Conservation (phyloP, 2,888 invertebrate genomes). For the Masnerella sp. region DNA sequence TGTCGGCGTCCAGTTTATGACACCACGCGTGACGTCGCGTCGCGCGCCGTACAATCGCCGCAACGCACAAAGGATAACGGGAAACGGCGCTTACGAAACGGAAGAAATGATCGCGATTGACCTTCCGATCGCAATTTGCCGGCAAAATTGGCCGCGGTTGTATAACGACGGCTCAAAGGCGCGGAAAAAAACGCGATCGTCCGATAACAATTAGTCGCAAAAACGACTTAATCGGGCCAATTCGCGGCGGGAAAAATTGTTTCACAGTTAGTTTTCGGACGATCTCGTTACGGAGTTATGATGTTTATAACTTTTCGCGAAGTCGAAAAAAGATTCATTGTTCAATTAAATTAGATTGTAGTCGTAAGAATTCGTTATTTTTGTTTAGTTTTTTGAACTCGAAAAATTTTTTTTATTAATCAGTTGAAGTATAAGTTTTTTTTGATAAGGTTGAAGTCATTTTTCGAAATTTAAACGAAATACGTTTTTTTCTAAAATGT, state of each 20-base stretch:
- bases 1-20: constrained; percentile 7
- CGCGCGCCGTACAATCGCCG: neutral
- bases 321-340: too few relatives aligned
- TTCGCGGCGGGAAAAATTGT: constrained; percentile 31
- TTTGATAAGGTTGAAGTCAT: too few relatives aligned
- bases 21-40: constrained; percentile 19
- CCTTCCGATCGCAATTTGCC: constrained; percentile 26
- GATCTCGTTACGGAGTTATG: constrained; percentile 9
- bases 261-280: constrained; percentile 23
- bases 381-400: too few relatives aligned
- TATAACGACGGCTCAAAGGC: constrained; percentile 1
- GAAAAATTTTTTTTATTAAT: too few relatives aligned
- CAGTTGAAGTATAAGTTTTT: too few relatives aligned
- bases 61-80: constrained; percentile 34
- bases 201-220: constrained; percentile 33
- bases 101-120: constrained; percentile 23
- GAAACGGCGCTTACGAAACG: constrained; percentile 8
- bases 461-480: too few relatives aligned
- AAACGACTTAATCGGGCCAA: constrained; percentile 25
- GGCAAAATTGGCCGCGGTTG: constrained; percentile 12
- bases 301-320: too few relatives aligned
- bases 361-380: too few relatives aligned
- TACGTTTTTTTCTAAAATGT: too few relatives aligned
- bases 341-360: too few relatives aligned
- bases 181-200: constrained; percentile 17